Evolutionary conservation across 2,113 vertebrate genomes (phyloP).

Genomic region (Scomber colias): DNA sequence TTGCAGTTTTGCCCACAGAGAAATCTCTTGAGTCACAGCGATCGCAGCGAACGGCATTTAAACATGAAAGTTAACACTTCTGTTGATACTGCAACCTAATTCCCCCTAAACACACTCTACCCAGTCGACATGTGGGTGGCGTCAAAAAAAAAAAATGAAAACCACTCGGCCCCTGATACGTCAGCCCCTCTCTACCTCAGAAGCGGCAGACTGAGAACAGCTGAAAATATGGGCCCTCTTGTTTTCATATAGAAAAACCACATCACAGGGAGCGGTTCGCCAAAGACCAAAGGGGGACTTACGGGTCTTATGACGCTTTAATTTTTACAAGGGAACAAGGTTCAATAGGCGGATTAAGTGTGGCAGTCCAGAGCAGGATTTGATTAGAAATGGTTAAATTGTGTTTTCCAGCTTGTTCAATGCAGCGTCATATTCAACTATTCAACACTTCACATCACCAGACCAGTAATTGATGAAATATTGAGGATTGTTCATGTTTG

Average conservation of each 20-base stretch:
- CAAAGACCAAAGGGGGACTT: conserved; percentile 67
- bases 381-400: conserved; percentile 63
- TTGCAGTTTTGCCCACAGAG: not conserved
- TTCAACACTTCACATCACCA: no score
- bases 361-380: conserved; percentile 40
- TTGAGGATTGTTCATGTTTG: no score
- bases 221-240: conserved; percentile 65
- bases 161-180: conserved; percentile 11
- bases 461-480: no score
- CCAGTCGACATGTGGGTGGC: conserved; percentile 37
- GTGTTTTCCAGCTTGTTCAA: conserved; percentile 58
- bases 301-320: conserved; percentile 59
- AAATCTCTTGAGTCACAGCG: not conserved
- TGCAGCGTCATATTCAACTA: conserved; percentile 28
- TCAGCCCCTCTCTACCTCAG: conserved; percentile 34
- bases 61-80: conserved; percentile 13
- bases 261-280: conserved; percentile 63
- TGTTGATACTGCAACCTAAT: conserved; percentile 30
- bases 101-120: conserved; percentile 7
- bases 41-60: not conserved
- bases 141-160: conserved; percentile 30
- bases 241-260: conserved; percentile 74
- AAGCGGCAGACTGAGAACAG: conserved; percentile 39
- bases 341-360: conserved; percentile 53
- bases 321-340: conserved; percentile 52